Evolutionary conservation across 2,797 vertebrate genomes (phyloP), one percentile per base, ranked within the genome.

Genomic region (Pelodytes ibericus): DNA sequence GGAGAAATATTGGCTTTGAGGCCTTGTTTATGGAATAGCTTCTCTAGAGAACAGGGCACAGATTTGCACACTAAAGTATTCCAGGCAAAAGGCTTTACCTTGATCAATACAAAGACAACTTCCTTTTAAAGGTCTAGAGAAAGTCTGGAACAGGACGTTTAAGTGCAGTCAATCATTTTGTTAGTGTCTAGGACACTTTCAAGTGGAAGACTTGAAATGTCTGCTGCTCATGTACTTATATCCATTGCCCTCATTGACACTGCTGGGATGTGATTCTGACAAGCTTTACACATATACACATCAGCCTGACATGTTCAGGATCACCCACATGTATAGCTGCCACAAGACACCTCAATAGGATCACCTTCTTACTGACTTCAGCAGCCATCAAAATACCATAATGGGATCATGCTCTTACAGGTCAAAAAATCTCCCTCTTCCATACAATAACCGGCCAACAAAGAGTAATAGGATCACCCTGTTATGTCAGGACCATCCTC

Each of bases 351-450:
- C 63, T 65, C 75, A 60, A 77, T 58, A 72, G 61, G 39, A 71
- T 77, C 74, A 71, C 75, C 75, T 60, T 36, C 69, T 77, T 71
- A 39, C 24, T 59, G 36, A 41, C 61, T 59, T 59, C 30, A 72
- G 53, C 53, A 67, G 67, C 57, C 68, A 71, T 41, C 27, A 22
- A 72, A 77, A 72, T 31, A 72, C 75, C 26, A 66, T 78, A 78
- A 78, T 72, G n/a, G 36, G 69, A 78, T 72, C 53, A 78, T 26
- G 63, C 22, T 60, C 60, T 72, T 78, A 72, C 25, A 72, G 62
- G 69, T 78, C 69, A 72, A 61, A 24, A n/a, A 72, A 72, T 66
- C 62, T n/a, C 61, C 47, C 66, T 57, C 69, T 53, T 51, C 29
- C 27, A 53, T 24, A 66, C 56, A 72, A 66, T 29, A 61, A 72